These are phyloP conservation scores for Siniperca scherzeri DNA, from an alignment of 2,797 vertebrate genomes.

Conservation along the genomic window DNA sequence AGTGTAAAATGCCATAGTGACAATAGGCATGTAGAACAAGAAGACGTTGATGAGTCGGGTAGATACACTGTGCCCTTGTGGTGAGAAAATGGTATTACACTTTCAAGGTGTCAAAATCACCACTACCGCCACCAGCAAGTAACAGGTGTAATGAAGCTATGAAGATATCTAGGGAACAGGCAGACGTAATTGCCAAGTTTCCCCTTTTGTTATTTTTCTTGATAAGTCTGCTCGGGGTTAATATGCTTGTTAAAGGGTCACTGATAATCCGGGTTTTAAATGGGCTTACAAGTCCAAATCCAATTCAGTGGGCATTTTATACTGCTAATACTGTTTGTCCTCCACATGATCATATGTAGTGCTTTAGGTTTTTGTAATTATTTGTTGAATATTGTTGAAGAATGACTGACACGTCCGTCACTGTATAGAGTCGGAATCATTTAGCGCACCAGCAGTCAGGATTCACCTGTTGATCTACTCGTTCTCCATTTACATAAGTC, in stretches of 20 bases:
- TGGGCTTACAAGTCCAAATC: constrained; percentile 72
- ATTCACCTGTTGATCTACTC: constrained; percentile 6
- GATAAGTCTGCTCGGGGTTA: constrained; percentile 70
- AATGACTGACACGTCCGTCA: constrained; percentile 24
- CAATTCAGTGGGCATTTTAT: constrained; percentile 64
- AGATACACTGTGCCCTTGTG: constrained; percentile 42
- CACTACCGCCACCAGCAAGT: not conserved
- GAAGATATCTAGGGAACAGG: constrained; percentile 32
- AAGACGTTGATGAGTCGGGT: constrained; percentile 35
- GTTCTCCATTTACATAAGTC: constrained; percentile 30
- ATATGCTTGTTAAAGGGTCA: constrained; percentile 72
- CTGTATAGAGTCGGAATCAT: not conserved
- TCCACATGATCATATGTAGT: constrained; percentile 25
- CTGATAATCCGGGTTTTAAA: constrained; percentile 70
- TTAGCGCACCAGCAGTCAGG: not conserved
- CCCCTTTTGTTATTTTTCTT: constrained; percentile 63
- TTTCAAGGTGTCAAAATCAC: constrained; percentile 22
- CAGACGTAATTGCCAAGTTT: constrained; percentile 54
- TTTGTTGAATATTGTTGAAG: constrained; percentile 20
- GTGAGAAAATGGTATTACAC: constrained; percentile 37
- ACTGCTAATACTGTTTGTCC: constrained; percentile 69
- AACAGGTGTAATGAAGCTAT: constrained; percentile 36
- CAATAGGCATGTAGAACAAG: constrained; percentile 51
- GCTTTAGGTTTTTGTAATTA: constrained; percentile 35
- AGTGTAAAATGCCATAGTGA: constrained; percentile 61